A percentile compares a stretch with the other conserved stretches of the same genome.
Conservation (phyloP, 2,113 vertebrate species). For the Narcine bancroftii region DNA sequence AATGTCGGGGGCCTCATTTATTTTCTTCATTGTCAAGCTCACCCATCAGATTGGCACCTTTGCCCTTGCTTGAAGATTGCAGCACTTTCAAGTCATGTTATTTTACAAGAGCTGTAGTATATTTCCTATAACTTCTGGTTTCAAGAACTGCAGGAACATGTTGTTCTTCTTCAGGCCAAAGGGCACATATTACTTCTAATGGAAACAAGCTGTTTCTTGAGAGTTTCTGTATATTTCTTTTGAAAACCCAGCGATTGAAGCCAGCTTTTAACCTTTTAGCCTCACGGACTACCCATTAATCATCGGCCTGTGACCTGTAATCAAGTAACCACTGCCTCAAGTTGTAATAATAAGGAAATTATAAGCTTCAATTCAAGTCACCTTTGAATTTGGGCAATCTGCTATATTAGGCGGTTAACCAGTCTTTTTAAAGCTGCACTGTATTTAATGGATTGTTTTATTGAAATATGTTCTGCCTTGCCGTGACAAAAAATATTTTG, state of each 20-base stretch:
- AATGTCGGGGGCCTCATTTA: not conserved
- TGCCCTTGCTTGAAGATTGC: not conserved
- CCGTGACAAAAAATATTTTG: not conserved
- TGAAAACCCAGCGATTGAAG: not conserved
- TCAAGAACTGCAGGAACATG: not conserved
- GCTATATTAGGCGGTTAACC: not conserved
- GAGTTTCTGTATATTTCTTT: not conserved
- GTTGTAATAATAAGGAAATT: constrained; percentile 3
- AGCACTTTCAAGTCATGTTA: not conserved
- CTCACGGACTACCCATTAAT: constrained; percentile 11
- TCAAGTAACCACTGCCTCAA: not conserved
- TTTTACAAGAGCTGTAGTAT: not conserved
- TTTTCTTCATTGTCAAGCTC: not conserved
- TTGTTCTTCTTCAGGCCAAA: not conserved
- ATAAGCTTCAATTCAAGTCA: not conserved
- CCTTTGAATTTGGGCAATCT: not conserved
- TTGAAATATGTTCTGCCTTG: not conserved
- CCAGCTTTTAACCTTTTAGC: constrained; percentile 4
- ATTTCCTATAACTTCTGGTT: not conserved
- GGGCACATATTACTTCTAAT: not conserved
- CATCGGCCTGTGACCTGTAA: constrained; percentile 3
- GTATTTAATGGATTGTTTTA: not conserved
- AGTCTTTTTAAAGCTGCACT: not conserved
- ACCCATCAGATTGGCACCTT: not conserved
- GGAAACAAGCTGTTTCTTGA: not conserved